Evolutionary conservation across 2,888 invertebrate genomes (phyloP), one percentile per base, ranked within the genome.

Genomic region (Euproctis similis): DNA sequence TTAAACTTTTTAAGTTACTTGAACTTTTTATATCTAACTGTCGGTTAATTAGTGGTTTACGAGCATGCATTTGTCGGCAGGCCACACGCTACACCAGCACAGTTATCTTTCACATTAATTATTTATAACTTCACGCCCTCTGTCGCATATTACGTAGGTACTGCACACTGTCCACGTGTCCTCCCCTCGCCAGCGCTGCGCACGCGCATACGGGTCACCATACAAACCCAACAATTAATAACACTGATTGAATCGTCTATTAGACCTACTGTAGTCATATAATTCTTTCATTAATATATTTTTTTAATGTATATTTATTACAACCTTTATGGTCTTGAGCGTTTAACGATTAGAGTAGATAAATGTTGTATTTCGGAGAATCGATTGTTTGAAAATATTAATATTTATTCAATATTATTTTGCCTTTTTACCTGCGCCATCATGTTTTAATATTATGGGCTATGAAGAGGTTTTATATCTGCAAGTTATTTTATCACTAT

Each of bases 211-310:
- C 63, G 71, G 65, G 72, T n/a, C 42, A 30, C 54, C 47, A 58
- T 52, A 49, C 64, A 57, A 69, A 69, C 59, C 53, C 53, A 39
- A 57, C 60, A 62, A 72, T 68, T 8, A 70, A 72, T 68, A 53
- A 60, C 63, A 56, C 56, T 60, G 74, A 76, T 75, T 72, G 68
- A 65, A 62, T 59, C 53, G 46, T 59, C 62, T 55, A 68, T 75
- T 62, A 48, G 46, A 38, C 42, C 62, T 41, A 73, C 75, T 75
- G 70, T 71, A 50, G 39, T 46, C 45, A 42, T 44, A 46, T 44
- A 42, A 53, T 45, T 45, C 46, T 48, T 48, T 44, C 53, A 53
- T 49, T 46, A 34, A 28, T 55, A 51, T 53, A 36, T 31, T 36
- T 44, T 42, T 24, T 53, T 51, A 46, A 53, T 53, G 56, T 36